Conservation (phyloP, 2,113 vertebrate species). For the Anoplopoma fimbria region DNA sequence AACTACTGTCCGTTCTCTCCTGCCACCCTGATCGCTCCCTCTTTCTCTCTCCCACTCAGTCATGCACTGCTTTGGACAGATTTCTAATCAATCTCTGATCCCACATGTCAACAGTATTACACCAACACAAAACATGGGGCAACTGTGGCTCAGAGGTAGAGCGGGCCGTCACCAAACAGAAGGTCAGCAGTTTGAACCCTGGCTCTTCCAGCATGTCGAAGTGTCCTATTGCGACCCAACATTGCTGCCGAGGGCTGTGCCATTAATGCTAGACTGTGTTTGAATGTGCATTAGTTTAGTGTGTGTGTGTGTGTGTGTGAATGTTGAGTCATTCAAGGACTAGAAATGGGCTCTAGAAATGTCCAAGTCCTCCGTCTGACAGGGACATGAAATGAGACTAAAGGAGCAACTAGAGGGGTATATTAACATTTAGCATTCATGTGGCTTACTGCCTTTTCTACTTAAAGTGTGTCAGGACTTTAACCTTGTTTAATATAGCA, state of each 20-base stretch:
- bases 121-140: not conserved
- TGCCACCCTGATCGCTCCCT: not conserved
- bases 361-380: not conserved
- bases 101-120: not conserved
- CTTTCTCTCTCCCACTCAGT: not conserved
- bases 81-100: not conserved
- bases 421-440: slow-evolving; percentile 2
- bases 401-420: not conserved
- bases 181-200: too few relatives aligned
- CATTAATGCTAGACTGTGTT: too few relatives aligned
- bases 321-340: too few relatives aligned
- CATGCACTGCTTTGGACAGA: too few relatives aligned
- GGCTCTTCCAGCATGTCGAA: too few relatives aligned
- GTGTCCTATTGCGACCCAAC: too few relatives aligned
- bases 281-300: too few relatives aligned
- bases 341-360: too few relatives aligned
- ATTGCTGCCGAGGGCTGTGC: too few relatives aligned
- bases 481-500: not conserved
- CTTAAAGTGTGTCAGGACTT: not conserved
- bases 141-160: too few relatives aligned
- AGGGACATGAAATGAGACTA: not conserved
- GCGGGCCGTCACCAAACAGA: too few relatives aligned
- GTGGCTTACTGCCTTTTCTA: not conserved
- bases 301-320: too few relatives aligned
- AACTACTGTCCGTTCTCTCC: not conserved